These are phyloP conservation scores for Brachyalestes nurse DNA, from an alignment of 2,797 vertebrate genomes.

Conservation along the genomic window DNA sequence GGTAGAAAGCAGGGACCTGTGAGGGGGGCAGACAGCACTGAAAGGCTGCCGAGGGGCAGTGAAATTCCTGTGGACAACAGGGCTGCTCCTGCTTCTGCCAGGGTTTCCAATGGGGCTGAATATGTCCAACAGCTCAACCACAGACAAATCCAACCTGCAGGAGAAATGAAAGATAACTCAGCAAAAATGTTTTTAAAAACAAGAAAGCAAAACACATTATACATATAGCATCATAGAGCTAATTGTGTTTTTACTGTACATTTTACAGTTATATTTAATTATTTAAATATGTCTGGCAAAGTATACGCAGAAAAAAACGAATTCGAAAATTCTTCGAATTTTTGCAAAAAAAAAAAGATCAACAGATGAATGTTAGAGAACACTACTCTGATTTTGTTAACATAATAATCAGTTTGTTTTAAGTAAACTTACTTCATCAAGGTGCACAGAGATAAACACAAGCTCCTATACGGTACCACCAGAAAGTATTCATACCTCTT, in stretches of 20 bases:
- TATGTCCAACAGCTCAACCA: conserved; percentile 85
- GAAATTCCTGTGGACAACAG: conserved; percentile 54
- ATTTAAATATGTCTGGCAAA: too few species aligned
- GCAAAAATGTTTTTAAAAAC: background rate
- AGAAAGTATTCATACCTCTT: too few species aligned
- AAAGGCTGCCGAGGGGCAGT: background rate
- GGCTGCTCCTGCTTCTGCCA: conserved; percentile 48
- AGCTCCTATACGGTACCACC: background rate
- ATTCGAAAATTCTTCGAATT: too few species aligned
- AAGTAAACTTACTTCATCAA: conserved; percentile 71
- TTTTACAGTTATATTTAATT: conserved; percentile 5
- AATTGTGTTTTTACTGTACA: background rate
- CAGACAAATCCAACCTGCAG: conserved; percentile 82
- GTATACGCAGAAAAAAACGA: conserved; percentile 19
- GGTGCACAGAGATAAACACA: conserved; percentile 69
- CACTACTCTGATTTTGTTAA: conserved; percentile 74
- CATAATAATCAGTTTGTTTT: conserved; percentile 79
- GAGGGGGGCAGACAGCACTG: conserved; percentile 21
- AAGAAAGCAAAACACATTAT: too few species aligned
- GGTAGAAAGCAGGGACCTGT: conserved; percentile 54
- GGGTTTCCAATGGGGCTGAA: conserved; percentile 76
- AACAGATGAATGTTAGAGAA: conserved; percentile 77
- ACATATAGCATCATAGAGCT: background rate
- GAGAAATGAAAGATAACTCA: conserved; percentile 4
- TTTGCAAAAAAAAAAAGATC: conserved; percentile 63